These are phyloP conservation scores for Phodopus roborovskii DNA, from an alignment of 2,113 vertebrate genomes.

Conservation along the genomic window DNA sequence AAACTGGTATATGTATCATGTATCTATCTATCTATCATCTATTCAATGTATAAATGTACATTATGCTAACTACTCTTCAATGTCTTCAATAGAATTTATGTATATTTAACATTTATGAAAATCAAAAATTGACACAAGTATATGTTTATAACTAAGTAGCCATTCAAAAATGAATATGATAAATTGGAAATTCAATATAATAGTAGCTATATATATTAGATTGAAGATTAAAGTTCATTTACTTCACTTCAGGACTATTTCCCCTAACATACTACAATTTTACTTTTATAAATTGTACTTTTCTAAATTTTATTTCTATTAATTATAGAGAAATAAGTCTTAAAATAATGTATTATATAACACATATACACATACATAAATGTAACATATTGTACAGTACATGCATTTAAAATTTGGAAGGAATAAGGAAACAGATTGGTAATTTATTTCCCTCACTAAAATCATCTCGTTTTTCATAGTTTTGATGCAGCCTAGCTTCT, in stretches of 20 bases:
- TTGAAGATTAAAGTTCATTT: not conserved
- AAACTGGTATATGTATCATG: not conserved
- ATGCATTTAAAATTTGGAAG: not conserved
- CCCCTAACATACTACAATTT: not conserved
- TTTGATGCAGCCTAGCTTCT: not conserved
- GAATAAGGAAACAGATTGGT: not conserved
- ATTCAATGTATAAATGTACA: too few relatives aligned
- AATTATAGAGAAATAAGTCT: not conserved
- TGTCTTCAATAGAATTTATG: not conserved
- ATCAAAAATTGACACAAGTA: not conserved
- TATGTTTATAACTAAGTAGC: not conserved
- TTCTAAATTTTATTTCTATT: not conserved
- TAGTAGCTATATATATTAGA: not conserved
- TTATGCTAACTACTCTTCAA: too few relatives aligned
- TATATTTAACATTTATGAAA: not conserved
- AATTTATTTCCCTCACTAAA: not conserved
- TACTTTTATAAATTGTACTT: not conserved
- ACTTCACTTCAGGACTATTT: not conserved
- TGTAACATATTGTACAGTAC: not conserved
- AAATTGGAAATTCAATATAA: not conserved
- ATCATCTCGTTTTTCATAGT: not conserved
- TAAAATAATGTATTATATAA: not conserved
- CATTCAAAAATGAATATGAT: too few relatives aligned
- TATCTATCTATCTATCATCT: not conserved
- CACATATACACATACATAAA: not conserved